Percentiles rank a stretch among this genome's conserved stretches.
phyloP scores from a whole-genome alignment of 2,113 vertebrate species.

The Tragulus kanchil region DNA sequence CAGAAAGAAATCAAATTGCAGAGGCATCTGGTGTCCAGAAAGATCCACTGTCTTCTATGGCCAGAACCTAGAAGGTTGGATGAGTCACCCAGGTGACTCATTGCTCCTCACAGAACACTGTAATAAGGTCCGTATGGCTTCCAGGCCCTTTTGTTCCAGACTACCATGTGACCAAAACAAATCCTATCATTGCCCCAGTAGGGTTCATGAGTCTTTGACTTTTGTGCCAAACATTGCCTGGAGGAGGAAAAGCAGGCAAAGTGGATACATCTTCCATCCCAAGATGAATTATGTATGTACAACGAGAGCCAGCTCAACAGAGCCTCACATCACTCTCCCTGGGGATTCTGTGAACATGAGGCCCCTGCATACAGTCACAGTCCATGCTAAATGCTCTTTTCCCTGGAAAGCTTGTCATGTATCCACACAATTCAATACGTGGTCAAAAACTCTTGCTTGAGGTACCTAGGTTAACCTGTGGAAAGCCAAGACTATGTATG shows the following conservation, averaged over 20 bases:
- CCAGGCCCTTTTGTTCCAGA: background rate
- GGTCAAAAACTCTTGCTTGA: background rate
- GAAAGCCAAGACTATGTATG: background rate
- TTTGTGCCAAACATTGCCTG: background rate
- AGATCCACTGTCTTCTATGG: background rate
- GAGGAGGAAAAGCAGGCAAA: background rate
- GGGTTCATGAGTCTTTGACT: background rate
- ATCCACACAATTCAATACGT: background rate
- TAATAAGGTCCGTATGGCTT: background rate
- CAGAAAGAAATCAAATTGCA: constrained; percentile 71
- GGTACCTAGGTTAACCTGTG: background rate
- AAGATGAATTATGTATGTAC: background rate
- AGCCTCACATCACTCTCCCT: background rate
- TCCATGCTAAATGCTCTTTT: background rate
- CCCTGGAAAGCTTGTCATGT: background rate
- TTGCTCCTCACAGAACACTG: background rate
- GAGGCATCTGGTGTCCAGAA: constrained; percentile 74
- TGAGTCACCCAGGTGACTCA: constrained; percentile 43
- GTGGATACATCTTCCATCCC: background rate
- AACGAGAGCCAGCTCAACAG: background rate
- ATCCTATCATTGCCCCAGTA: background rate
- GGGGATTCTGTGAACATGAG: background rate
- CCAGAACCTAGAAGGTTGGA: constrained; percentile 48
- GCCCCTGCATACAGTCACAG: background rate
- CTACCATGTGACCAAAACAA: background rate